These are phyloP conservation scores for Trichonephila clavata DNA, from an alignment of 1,140 invertebrate genomes.

Conservation along the genomic window DNA sequence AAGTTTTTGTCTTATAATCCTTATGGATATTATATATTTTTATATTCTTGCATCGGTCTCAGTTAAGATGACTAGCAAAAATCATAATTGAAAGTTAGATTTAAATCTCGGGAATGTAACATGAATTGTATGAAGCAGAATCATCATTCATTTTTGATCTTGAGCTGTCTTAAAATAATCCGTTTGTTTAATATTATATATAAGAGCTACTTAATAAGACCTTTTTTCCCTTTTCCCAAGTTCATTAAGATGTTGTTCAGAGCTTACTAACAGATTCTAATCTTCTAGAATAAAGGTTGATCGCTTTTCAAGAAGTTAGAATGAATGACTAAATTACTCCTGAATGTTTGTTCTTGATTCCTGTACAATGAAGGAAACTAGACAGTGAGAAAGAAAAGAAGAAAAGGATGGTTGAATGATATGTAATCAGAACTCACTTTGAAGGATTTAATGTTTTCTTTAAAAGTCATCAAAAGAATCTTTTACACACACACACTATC, in stretches of 20 bases:
- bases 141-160: not conserved
- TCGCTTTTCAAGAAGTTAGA: not conserved
- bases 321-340: not conserved
- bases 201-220: not conserved
- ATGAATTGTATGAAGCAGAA: not conserved
- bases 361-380: not conserved
- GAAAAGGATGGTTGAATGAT: not conserved
- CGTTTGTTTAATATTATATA: not conserved
- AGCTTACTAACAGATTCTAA: not conserved
- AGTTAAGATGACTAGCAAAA: not conserved
- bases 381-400: not conserved
- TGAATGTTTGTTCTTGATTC: not conserved
- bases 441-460: not conserved
- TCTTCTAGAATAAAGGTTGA: not conserved
- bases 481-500: not conserved
- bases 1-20: too few relatives aligned
- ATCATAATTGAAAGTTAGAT: not conserved
- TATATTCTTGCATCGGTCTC: not conserved
- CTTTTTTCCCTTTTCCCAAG: not conserved
- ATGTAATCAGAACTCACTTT: not conserved
- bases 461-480: not conserved
- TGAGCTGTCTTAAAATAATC: not conserved
- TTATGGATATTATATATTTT: not conserved
- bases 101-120: not conserved
- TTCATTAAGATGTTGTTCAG: not conserved